Evolutionary conservation across 2,888 invertebrate genomes (phyloP).

Genomic region (Antheraea yamamai): DNA sequence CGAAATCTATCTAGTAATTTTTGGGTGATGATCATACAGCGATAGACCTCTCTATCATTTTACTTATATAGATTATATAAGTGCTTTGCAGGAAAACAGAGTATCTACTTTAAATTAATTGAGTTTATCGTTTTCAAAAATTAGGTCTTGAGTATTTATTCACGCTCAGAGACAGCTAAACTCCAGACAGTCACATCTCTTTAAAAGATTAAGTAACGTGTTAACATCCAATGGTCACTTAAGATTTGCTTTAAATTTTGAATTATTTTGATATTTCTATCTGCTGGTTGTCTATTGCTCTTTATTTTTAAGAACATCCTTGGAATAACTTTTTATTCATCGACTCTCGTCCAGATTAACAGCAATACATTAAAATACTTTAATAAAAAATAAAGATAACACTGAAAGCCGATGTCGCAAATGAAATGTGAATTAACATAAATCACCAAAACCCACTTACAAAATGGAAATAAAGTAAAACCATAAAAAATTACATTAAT

Average conservation of each 20-base stretch:
- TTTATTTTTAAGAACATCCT: not conserved
- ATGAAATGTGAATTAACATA: slow-evolving; percentile 5
- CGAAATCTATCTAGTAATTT: no score
- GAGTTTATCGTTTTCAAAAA: no score
- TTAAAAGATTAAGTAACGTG: no score
- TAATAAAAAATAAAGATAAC: not conserved
- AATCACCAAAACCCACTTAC: slow-evolving; percentile 12
- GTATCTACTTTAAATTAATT: no score
- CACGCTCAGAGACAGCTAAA: no score
- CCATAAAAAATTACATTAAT: not conserved
- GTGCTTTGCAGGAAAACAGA: no score
- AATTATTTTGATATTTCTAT: not conserved
- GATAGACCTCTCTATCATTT: no score
- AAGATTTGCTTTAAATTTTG: not conserved
- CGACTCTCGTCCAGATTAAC: not conserved
- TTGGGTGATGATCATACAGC: no score
- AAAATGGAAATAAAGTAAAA: slow-evolving; percentile 8
- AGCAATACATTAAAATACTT: not conserved
- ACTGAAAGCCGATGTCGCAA: not conserved
- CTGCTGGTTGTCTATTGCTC: not conserved
- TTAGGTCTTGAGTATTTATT: no score
- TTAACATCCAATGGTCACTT: no score
- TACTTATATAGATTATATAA: no score
- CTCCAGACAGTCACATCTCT: no score
- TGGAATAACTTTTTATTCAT: not conserved